Percentiles rank a stretch among this genome's conserved stretches.
phyloP scores from a whole-genome alignment of 2,113 vertebrate species.

The Cisticola juncidis region DNA sequence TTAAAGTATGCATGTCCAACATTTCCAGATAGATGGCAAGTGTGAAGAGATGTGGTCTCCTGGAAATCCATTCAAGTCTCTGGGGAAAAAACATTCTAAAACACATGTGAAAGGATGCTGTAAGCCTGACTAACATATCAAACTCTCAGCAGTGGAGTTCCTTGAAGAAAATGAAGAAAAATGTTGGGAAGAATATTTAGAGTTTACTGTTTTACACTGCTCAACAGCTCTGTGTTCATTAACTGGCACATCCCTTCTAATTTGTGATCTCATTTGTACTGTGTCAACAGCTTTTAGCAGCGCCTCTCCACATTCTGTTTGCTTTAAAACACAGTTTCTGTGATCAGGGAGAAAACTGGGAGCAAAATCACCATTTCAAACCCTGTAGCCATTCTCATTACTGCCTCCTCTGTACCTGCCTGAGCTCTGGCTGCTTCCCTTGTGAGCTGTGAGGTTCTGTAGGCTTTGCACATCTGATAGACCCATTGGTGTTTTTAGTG shows the following conservation, averaged over 20 bases:
- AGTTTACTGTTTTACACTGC: conserved; percentile 24
- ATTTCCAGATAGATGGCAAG: background rate
- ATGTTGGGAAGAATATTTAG: background rate
- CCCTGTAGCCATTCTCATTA: background rate
- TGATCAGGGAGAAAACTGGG: background rate
- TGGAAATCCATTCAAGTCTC: background rate
- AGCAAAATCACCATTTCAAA: background rate
- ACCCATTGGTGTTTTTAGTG: background rate
- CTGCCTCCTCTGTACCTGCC: background rate
- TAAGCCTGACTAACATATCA: background rate
- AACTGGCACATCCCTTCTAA: conserved; percentile 56
- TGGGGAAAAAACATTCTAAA: background rate
- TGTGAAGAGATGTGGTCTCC: background rate
- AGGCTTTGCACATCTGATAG: background rate
- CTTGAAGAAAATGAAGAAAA: conserved; percentile 24
- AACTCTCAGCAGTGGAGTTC: background rate
- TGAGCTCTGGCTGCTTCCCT: background rate
- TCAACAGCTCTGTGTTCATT: conserved; percentile 54
- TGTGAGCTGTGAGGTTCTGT: background rate
- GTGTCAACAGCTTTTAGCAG: conserved; percentile 62
- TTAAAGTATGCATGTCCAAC: background rate
- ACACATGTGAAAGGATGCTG: background rate
- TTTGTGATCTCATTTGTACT: conserved; percentile 59
- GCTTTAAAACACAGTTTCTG: conserved; percentile 25
- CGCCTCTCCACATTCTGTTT: conserved; percentile 21